Evolutionary conservation across 2,888 invertebrate genomes (phyloP).

Genomic region (Rhagonycha lutea): DNA sequence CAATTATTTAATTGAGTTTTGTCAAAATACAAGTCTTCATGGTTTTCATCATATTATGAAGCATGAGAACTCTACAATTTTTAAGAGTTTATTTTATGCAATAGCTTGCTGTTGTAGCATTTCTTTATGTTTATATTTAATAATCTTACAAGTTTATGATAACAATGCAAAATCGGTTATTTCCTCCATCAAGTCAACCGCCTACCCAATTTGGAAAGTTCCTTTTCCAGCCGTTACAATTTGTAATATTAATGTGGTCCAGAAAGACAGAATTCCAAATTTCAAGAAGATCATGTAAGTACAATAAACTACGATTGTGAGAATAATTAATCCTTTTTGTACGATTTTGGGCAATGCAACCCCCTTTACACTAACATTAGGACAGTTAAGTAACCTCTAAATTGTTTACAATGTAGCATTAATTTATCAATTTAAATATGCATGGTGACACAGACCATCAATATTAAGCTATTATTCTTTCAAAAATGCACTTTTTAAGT

Average conservation of each 20-base stretch:
- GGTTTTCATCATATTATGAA: no score
- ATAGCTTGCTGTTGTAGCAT: slow-evolving; percentile 9
- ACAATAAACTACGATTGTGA: neutral
- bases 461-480: no score
- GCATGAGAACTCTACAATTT: neutral
- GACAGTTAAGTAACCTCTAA: no score
- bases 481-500: no score
- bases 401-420: no score
- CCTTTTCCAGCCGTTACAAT: slow-evolving; percentile 22
- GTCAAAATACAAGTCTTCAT: no score
- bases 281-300: slow-evolving; percentile 28
- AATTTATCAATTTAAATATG: no score
- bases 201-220: slow-evolving; percentile 44
- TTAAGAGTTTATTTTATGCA: slow-evolving; percentile 18
- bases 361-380: no score
- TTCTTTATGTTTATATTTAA: slow-evolving; percentile 25
- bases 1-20: no score
- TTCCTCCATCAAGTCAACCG: slow-evolving; percentile 44
- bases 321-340: no score
- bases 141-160: slow-evolving; percentile 25
- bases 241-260: slow-evolving; percentile 49
- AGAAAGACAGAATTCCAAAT: slow-evolving; percentile 29
- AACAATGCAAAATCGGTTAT: slow-evolving; percentile 15
- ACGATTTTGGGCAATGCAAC: no score
- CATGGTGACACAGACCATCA: no score